Base-by-base conservation (phyloP, 2,888 invertebrate species). In the Tipula vernalis region DNA sequence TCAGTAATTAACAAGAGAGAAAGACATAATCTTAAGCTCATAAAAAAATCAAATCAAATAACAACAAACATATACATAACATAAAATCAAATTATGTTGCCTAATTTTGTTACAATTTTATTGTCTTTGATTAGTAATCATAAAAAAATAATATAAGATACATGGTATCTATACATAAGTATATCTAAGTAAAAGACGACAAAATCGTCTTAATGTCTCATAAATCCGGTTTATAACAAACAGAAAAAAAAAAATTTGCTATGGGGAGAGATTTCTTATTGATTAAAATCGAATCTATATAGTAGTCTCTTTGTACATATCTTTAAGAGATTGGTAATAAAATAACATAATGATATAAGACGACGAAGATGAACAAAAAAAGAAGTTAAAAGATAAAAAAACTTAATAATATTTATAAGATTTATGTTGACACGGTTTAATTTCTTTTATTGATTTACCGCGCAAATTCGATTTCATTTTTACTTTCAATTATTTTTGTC, bases 201-300 rank as follows among this genome's bases (percentile, higher is more conserved):
- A 71, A 71, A 71, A 71, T 71, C 71, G 71, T 71, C 71, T 71
- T 71, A 71, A 71, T 71, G 71, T 71, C 71, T 71, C 71, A 71
- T 71, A 71, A 71, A 71, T 71, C 71, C 71, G 71, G 71, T 71
- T 71, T 71, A 71, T 71, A 71, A 71, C 71, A 71, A 71, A 71
- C 71, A 71, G 71, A 71, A 71, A 10, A n/a, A 51, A 51, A 51
- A 12, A 51, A 51, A 71, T 71, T 71, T 71, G 71, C 71, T 71
- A 71, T 71, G 71, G 71, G 71, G 71, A 2, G 71, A 71, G 71
- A 71, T 28, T 28, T 71, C 71, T 71, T 71, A 71, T 71, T 71
- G 71, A 71, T 71, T 71, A 71, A 71, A 71, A 71, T 71, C 71
- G 28, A 28, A 71, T 71, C 51, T 57, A 57, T 44, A 6, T 39